Percentiles rank a stretch among this genome's conserved stretches.
These are phyloP conservation scores for Bergia puertoricense DNA, from an alignment of 92 coral and sea anemone genomes.

Conservation along the genomic window DNA sequence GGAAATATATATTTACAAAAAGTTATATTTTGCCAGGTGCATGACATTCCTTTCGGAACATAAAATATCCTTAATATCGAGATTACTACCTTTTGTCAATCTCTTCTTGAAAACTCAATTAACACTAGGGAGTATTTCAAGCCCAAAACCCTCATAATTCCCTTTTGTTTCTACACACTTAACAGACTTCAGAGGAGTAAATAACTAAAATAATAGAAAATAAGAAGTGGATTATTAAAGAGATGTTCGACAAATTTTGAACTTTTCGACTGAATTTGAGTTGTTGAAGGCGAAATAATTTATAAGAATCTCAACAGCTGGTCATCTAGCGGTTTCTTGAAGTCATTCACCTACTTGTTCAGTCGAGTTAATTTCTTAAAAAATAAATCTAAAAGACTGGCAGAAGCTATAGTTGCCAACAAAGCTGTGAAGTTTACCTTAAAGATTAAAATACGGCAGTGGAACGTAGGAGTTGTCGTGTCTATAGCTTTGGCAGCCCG, in stretches of 20 bases:
- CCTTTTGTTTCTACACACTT: slow-evolving; percentile 29
- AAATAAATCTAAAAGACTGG: neutral
- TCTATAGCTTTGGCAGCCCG: neutral
- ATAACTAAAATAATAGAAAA: slow-evolving; percentile 15
- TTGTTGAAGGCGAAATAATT: slow-evolving; percentile 35
- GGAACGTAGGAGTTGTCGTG: slow-evolving; percentile 24
- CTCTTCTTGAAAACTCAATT: slow-evolving; percentile 49
- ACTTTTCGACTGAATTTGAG: slow-evolving; percentile 22
- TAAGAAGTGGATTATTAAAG: slow-evolving; percentile 18
- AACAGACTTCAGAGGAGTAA: slow-evolving; percentile 23
- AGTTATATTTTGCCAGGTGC: neutral
- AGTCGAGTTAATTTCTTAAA: slow-evolving; percentile 11
- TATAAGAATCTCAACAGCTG: slow-evolving; percentile 42
- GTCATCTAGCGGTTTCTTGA: slow-evolving; percentile 33
- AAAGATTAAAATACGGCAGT: slow-evolving; percentile 10
- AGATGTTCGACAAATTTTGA: slow-evolving; percentile 30
- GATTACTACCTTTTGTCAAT: slow-evolving; percentile 41
- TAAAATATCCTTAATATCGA: slow-evolving; percentile 16
- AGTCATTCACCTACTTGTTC: slow-evolving; percentile 35
- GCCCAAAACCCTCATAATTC: neutral
- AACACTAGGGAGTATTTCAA: slow-evolving; percentile 27
- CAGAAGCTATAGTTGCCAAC: neutral
- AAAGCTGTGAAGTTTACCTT: slow-evolving; percentile 21
- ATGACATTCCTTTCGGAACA: neutral
- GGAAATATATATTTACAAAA: slow-evolving; percentile 18